Conservation (phyloP, 1,140 invertebrate genomes). For the Wasmannia auropunctata region DNA sequence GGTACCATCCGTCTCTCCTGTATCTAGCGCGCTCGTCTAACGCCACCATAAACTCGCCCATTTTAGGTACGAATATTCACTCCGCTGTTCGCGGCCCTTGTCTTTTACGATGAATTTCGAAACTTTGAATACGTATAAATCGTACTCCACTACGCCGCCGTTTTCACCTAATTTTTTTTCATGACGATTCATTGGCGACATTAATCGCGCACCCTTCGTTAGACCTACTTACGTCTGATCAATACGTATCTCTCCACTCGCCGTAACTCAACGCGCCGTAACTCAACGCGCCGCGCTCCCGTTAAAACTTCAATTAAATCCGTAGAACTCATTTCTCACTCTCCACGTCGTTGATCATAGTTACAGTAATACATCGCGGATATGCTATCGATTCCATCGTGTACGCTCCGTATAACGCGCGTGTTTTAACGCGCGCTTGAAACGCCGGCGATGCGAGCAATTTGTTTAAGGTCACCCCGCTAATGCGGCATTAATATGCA, state of each 20-base stretch:
- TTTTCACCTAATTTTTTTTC: not conserved
- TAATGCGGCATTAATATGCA: not conserved
- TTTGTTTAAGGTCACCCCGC: constrained; percentile 26
- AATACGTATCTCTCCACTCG: constrained; percentile 47
- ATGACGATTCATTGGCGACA: not conserved
- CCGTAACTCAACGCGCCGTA: not conserved
- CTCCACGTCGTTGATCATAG: not conserved
- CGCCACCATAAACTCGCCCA: constrained; percentile 18
- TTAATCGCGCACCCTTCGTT: not conserved
- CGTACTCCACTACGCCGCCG: no score
- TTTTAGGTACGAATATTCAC: not conserved
- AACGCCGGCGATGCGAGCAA: constrained; percentile 20
- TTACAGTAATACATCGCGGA: not conserved
- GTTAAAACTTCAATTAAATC: not conserved
- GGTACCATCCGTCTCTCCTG: not conserved
- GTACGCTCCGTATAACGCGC: not conserved
- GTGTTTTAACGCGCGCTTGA: not conserved
- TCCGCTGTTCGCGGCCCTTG: not conserved
- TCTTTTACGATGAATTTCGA: not conserved
- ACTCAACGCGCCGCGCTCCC: not conserved
- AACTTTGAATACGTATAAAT: no score
- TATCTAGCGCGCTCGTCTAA: not conserved
- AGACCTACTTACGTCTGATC: constrained; percentile 40
- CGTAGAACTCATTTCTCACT: not conserved
- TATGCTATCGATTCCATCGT: not conserved